A percentile compares a stretch with the other conserved stretches of the same genome.
These are phyloP conservation scores for Agrochola macilenta DNA, from an alignment of 2,888 invertebrate genomes.

Conservation along the genomic window DNA sequence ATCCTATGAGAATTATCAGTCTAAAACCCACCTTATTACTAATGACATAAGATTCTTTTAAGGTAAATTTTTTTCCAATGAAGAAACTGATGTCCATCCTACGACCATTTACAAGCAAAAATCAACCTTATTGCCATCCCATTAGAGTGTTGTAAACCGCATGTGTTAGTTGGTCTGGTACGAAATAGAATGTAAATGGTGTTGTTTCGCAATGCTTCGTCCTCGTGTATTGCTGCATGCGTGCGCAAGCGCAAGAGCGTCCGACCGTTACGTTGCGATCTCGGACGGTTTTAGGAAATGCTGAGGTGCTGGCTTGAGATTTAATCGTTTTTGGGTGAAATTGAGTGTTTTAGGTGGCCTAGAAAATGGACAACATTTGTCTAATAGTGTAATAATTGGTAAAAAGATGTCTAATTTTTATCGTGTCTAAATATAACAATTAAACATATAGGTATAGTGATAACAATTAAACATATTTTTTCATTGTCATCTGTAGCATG, in stretches of 20 bases:
- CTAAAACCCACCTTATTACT: conserved; percentile 45
- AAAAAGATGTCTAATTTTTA: not conserved
- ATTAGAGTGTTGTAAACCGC: conserved; percentile 23
- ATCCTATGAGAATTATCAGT: conserved; percentile 9
- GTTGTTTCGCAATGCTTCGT: conserved; percentile 69
- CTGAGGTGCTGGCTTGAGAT: conserved; percentile 40
- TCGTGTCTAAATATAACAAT: no score
- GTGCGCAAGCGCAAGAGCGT: conserved; percentile 57
- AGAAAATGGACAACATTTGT: no score
- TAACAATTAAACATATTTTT: not conserved
- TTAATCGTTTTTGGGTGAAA: conserved; percentile 3
- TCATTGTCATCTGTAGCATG: not conserved
- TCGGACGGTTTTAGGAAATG: conserved; percentile 62
- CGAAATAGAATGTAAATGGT: conserved; percentile 66
- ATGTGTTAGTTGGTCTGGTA: conserved; percentile 31
- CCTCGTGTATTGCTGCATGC: conserved; percentile 71
- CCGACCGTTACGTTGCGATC: conserved; percentile 73
- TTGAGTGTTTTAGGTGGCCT: not conserved
- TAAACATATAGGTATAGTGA: not conserved
- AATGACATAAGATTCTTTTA: conserved; percentile 10
- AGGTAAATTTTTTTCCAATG: conserved; percentile 37
- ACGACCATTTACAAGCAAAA: conserved; percentile 13
- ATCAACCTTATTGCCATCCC: not conserved
- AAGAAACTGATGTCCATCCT: conserved; percentile 46
- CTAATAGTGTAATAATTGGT: not conserved